Evolutionary conservation across 2,797 vertebrate genomes (phyloP), one percentile per base, ranked within the genome.

Genomic region (Vultur gryphus): DNA sequence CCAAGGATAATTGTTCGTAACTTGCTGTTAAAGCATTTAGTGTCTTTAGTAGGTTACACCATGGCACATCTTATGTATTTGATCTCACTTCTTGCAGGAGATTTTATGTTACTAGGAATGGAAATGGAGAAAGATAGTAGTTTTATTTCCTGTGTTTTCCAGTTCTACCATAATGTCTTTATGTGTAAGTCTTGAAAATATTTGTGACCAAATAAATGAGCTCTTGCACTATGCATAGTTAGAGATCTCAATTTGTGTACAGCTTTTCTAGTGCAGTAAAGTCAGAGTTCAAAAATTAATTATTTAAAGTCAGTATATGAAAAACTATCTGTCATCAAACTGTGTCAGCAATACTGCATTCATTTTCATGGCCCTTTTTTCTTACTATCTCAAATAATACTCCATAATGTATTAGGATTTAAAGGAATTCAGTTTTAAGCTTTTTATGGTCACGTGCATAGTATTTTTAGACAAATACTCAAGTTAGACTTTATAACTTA

Each of bases 401-500:
- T 77, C 44, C 31, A 59, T 79, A 93, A 90, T 67, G 65, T 76
- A 87, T 78, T 84, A 78, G 72, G 69, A 86, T 75, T 95, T 95
- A 54, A 69, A 85, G 26, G 21, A 94, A 80, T 16, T 83, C 57
- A 31, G 59, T 59, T 89, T 71, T 77, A 91, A 91, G 87, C 59
- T 78, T 94, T 94, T 58, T 69, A 33, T 54, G 33, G 61, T 86
- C 82, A 93, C 6, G 0, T 83, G 67, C 35, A 78, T 77, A 59
- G 52, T 95, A 94, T 87, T 95, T 96, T 94, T 93, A 93, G 89
- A 51, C 57, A 84, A 93, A 88, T 88, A 65, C 67, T 88, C 33
- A 49, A 91, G 84, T 87, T 89, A 81, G 39, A 52, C 33, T 89
- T 92, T 25, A n/a, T 64, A 87, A 94, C 43, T 92, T 96, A 91